Base-by-base conservation (phyloP, 2,113 vertebrate species). In the Galemys pyrenaicus region DNA sequence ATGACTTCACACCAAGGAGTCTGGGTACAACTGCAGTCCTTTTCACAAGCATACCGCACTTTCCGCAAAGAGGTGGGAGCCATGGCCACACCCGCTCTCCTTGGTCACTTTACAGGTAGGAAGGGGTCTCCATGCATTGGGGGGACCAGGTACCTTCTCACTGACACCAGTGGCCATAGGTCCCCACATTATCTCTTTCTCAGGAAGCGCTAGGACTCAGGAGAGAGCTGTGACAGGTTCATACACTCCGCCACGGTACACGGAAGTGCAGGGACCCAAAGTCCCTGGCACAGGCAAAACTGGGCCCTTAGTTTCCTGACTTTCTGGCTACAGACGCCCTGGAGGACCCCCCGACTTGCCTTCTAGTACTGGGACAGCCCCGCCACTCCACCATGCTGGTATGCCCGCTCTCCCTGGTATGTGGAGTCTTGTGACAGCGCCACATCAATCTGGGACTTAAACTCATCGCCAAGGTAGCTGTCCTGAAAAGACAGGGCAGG, bases 311-410 rank as follows among this genome's bases (percentile, higher is more conserved):
- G 16, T 44, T 54, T 44, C 51, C 71, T 20, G 54, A 32, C 65
- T 75, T 46, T n/a, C 51, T 46, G 11, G 54, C 19, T 56, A 22
- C 19, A 62, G 28, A 60, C 7, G 9, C 56, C 56, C 56, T 60
- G 56, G 56, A 60, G 49, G 49, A 56, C 19, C 54, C 54, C 51
- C 54, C 4, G 35, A 91, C 99, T 99, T 98, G 99, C 99, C 98
- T 98, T 98, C 99, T 99, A 99, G 98, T 99, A 99, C 99, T 99
- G 99, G 98, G 99, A 99, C 99, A 99, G 99, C 98, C 99, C 99
- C 82, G 99, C 99, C 98, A 99, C 99, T 92, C 99, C 99, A 86
- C 99, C 99, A 91, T 99, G 99, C 98, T 99, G 99, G 99, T 99
- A 99, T 0, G 99, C 99, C 93, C 99, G 99, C 98, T 99, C 99